Evolutionary conservation across 1,140 invertebrate species (phyloP).

Genomic region (Nasonia giraulti): DNA sequence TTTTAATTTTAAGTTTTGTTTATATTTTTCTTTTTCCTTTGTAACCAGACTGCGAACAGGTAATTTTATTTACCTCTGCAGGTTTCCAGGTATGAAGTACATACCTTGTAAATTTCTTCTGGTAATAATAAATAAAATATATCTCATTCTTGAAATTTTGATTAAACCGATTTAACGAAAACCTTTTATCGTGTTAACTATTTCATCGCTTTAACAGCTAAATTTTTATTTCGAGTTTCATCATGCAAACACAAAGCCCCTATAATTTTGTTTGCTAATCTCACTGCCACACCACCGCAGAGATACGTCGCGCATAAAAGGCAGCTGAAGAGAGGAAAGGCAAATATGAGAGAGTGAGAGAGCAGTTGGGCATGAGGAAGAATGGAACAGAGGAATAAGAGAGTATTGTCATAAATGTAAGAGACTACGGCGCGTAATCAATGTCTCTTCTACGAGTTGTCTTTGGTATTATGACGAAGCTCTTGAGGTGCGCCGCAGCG

Average conservation of each 20-base stretch:
- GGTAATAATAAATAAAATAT: too few relatives aligned
- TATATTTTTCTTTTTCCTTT: too few relatives aligned
- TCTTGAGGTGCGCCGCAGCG: neutral
- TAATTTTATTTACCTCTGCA: too few relatives aligned
- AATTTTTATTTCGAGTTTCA: too few relatives aligned
- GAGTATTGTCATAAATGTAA: conserved; percentile 46
- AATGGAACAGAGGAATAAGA: conserved; percentile 12
- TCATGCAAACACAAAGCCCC: neutral
- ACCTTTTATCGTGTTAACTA: too few relatives aligned
- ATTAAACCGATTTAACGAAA: too few relatives aligned
- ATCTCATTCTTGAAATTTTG: too few relatives aligned
- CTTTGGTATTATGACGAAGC: conserved; percentile 20
- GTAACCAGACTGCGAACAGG: too few relatives aligned
- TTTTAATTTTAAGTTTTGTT: too few relatives aligned
- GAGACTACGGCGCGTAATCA: conserved; percentile 36
- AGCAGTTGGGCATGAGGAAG: neutral
- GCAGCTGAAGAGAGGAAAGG: neutral
- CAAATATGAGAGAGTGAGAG: neutral
- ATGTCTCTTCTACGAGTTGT: conserved; percentile 32
- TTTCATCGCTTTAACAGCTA: too few relatives aligned
- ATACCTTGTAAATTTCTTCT: too few relatives aligned
- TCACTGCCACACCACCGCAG: neutral
- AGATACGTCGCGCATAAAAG: neutral
- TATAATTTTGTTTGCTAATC: conserved; percentile 27
- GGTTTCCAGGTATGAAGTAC: too few relatives aligned